A percentile compares a stretch with the other conserved stretches of the same genome.
phyloP scores from a whole-genome alignment of 2,113 vertebrate genomes.

The Leucosticte australis region DNA sequence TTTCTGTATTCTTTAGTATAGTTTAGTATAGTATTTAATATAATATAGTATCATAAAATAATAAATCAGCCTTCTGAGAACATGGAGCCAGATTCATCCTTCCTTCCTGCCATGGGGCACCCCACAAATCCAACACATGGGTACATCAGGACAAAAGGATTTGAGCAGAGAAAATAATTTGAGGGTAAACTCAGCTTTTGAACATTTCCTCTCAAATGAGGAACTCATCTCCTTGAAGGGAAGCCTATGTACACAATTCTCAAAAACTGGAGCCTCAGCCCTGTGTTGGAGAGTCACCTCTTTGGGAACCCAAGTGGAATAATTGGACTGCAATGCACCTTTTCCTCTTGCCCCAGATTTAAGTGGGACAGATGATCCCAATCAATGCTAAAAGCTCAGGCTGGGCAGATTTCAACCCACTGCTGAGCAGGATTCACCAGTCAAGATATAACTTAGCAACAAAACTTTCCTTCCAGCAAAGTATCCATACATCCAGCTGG shows the following conservation, averaged over 20 bases:
- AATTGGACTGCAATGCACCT: neutral
- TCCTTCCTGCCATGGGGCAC: no score
- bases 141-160: neutral
- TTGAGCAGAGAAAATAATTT: neutral
- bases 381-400: neutral
- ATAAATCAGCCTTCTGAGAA: no score
- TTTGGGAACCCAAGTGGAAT: neutral
- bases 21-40: no score
- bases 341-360: neutral
- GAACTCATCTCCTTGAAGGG: neutral
- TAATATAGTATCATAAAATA: no score
- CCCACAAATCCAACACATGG: neutral
- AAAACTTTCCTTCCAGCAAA: neutral
- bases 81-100: no score
- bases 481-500: neutral
- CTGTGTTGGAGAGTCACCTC: neutral
- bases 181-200: neutral
- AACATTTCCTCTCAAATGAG: neutral
- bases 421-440: neutral
- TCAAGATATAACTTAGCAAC: neutral
- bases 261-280: neutral
- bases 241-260: neutral
- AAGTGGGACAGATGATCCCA: neutral
- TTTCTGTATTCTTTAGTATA: no score
- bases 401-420: neutral